Conservation (phyloP, 1,140 invertebrate species). For the Copidosoma floridanum region DNA sequence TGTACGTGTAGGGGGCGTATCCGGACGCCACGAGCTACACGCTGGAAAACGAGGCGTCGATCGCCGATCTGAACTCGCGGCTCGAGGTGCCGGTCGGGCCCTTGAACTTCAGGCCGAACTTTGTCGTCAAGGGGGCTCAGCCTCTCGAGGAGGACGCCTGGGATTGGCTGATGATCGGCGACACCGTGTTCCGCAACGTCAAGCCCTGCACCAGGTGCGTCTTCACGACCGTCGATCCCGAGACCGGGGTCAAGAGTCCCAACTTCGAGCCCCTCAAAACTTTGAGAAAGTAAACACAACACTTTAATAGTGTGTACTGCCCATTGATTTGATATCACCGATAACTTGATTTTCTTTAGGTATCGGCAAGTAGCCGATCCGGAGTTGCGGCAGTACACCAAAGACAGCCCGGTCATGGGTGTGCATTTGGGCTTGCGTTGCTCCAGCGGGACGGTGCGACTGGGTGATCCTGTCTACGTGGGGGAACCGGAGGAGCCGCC, state of each 20-base stretch:
- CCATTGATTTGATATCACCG: too few species aligned
- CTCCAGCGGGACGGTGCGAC: conserved; percentile 34
- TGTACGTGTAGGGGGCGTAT: conserved; percentile 58
- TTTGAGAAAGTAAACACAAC: conserved; percentile 55
- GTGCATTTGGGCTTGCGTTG: conserved; percentile 49
- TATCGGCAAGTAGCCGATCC: conserved; percentile 50
- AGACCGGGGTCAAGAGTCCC: conserved; percentile 55
- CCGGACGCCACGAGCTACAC: conserved; percentile 62
- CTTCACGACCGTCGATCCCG: conserved; percentile 61
- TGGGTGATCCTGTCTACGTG: conserved; percentile 53
- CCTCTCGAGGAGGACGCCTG: conserved; percentile 69
- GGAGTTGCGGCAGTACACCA: conserved; percentile 30
- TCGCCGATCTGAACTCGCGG: conserved; percentile 63
- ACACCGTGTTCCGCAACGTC: conserved; percentile 61
- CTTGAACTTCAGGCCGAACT: conserved; percentile 67
- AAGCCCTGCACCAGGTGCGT: conserved; percentile 68
- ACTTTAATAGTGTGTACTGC: too few species aligned
- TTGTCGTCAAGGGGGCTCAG: conserved; percentile 63
- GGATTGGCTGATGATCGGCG: conserved; percentile 69
- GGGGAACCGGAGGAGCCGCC: conserved; percentile 36
- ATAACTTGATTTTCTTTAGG: too few species aligned
- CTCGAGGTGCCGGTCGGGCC: conserved; percentile 57
- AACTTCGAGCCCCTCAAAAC: conserved; percentile 61
- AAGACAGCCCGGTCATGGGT: conserved; percentile 51
- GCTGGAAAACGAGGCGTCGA: conserved; percentile 63